These are phyloP conservation scores for Alcedo atthis DNA, from an alignment of 2,797 vertebrate species.

Conservation along the genomic window DNA sequence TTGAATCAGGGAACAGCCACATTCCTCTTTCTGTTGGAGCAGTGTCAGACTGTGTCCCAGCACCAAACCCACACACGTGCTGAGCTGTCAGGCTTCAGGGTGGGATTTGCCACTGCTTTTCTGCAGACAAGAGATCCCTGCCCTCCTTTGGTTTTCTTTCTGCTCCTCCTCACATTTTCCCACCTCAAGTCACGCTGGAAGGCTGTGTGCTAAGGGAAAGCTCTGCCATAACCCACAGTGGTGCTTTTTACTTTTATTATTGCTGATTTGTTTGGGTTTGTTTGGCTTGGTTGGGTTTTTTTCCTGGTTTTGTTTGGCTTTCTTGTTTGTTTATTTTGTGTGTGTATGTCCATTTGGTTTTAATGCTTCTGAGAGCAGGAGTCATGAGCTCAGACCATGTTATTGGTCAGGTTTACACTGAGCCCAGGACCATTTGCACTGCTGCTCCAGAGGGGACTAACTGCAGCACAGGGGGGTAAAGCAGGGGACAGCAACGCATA, in stretches of 20 bases:
- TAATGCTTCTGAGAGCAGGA: not conserved
- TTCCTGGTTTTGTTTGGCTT: too few relatives aligned
- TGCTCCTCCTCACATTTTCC: not conserved
- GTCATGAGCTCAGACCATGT: fast-evolving
- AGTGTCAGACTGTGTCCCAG: not conserved
- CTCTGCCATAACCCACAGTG: not conserved
- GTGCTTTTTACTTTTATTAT: not conserved
- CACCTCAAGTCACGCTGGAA: not conserved
- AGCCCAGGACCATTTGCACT: not conserved
- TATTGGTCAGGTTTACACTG: not conserved
- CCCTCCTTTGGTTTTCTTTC: not conserved
- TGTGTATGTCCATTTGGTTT: not conserved
- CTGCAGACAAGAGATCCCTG: not conserved
- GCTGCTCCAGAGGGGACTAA: not conserved
- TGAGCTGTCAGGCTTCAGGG: not conserved
- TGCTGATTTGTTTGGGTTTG: not conserved
- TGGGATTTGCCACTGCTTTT: not conserved
- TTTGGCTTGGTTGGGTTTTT: too few relatives aligned
- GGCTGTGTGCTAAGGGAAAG: not conserved
- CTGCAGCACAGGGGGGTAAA: fast-evolving
- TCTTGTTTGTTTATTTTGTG: too few relatives aligned
- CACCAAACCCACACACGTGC: not conserved
- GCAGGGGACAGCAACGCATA: not conserved
- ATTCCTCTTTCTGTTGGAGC: not conserved
- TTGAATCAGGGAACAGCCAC: not conserved